Evolutionary conservation across 2,797 vertebrate species (phyloP).

Genomic region (Carduelis carduelis): DNA sequence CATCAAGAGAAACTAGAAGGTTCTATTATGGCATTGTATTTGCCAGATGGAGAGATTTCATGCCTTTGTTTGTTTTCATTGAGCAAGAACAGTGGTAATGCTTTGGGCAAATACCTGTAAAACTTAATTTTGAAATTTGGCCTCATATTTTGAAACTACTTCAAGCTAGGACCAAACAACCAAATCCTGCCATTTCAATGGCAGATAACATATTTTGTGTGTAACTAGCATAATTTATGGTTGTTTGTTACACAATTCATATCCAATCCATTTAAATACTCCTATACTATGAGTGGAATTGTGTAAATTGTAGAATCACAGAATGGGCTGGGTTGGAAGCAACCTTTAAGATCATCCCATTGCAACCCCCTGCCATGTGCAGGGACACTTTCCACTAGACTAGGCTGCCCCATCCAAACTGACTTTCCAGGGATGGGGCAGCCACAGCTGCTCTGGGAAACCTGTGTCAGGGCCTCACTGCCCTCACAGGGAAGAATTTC

Average conservation of each 20-base stretch:
- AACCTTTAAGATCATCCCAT: background rate
- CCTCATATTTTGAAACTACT: background rate
- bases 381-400: background rate
- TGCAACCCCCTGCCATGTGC: accelerated
- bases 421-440: background rate
- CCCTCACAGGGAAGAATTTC: background rate
- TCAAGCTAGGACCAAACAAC: background rate
- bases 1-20: background rate
- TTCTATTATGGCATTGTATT: background rate
- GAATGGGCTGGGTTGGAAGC: background rate
- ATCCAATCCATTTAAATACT: background rate
- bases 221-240: background rate
- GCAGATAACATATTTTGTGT: background rate
- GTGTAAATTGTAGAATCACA: background rate
- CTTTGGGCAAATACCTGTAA: background rate
- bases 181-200: background rate
- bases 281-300: background rate
- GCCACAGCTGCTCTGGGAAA: background rate
- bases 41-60: background rate
- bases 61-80: background rate
- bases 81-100: background rate
- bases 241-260: background rate
- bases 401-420: background rate
- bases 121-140: background rate
- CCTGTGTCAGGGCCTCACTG: background rate